Base-by-base conservation (phyloP, 2,888 invertebrate species). In the Gymnocheta viridis region DNA sequence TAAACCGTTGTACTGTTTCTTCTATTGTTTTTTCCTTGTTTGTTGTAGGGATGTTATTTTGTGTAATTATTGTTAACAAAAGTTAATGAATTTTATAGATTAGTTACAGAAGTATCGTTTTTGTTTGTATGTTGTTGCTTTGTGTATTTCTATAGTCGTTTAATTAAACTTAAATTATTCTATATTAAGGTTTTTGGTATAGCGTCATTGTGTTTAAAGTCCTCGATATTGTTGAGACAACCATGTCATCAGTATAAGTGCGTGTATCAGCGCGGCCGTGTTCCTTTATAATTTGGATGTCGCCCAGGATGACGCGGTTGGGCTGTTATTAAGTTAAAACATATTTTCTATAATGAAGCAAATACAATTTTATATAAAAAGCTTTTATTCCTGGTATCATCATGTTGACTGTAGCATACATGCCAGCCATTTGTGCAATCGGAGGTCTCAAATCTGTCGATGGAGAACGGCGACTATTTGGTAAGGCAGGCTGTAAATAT, bases 351-450 rank as follows among this genome's bases (percentile, higher is more conserved):
- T 12, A 27, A 44, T 10, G 14, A n/a, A 56, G n/a, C 17, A 29
- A 7, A 24, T 6, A 32, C 19, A 22, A 17, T 14, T 32, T 14
- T 4, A 5, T 3, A 9, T 12, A 35, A 22, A 3, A 41, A 5
- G 22, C 10, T 19, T 6, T 17, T 86, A 82, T 83, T 92, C 92
- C 92, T 90, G 91, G 90, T 90, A 92, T 91, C 92, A 91, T 89
- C 89, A 92, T 92, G 88, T 92, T 92, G 85, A 92, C 89, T 82
- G 91, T 88, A 84, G 92, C 91, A 89, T 92, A 92, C 89, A 92
- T 91, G 87, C 92, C 90, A 82, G 92, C 87, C 87, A 92, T 88
- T 82, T 91, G 92, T 64, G 91, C 88, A 89, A 92, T 90, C 74
- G 91, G 91, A 83, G 92, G 91, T 78, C 92, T 89, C 79, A 92